A percentile compares a stretch with the other conserved stretches of the same genome.
phyloP scores from a whole-genome alignment of 1,140 invertebrate genomes.

The Bilobella aurantiaca region DNA sequence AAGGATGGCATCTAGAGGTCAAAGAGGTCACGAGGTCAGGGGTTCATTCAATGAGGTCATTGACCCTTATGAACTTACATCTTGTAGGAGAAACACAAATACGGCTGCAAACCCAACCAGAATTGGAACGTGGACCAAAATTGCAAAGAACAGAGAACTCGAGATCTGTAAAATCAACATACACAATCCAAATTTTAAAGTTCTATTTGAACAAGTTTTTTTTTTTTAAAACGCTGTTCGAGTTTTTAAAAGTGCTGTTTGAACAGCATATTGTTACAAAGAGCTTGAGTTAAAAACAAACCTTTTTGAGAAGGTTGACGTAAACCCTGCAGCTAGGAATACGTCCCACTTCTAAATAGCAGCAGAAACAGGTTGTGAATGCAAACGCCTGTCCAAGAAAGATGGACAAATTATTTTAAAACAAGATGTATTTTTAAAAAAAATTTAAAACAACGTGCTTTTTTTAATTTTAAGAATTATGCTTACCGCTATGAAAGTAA shows the following conservation, averaged over 20 bases:
- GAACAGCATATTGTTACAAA: too few relatives aligned
- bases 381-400: neutral
- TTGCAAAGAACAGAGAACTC: neutral
- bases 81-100: neutral
- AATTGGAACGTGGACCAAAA: neutral
- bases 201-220: too few relatives aligned
- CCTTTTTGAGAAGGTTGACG: conserved; percentile 7
- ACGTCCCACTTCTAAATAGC: conserved; percentile 7
- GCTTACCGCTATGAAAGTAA: neutral
- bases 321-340: conserved; percentile 5
- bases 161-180: neutral
- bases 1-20: neutral
- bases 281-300: too few relatives aligned
- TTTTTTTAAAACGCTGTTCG: too few relatives aligned
- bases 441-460: neutral
- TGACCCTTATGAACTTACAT: too few relatives aligned
- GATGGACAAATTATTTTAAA: neutral
- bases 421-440: neutral
- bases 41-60: too few relatives aligned
- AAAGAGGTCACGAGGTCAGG: neutral
- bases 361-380: neutral
- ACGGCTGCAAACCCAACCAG: neutral
- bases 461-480: too few relatives aligned
- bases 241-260: too few relatives aligned
- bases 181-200: neutral